Conservation (phyloP, 2,113 vertebrate genomes). For the Struthidea cinerea region DNA sequence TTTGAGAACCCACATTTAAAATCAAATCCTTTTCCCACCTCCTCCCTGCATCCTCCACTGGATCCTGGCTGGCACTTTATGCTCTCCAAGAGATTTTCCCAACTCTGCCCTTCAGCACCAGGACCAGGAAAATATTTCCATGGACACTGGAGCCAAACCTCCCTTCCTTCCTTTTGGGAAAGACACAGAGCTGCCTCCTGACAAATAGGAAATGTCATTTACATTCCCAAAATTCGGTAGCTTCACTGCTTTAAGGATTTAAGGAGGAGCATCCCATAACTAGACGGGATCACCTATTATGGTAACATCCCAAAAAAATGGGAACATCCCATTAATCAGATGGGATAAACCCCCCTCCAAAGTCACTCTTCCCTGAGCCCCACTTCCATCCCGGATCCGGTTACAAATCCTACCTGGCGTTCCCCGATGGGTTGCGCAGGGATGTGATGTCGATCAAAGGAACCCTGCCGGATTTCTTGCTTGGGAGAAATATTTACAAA, state of each 20-base stretch:
- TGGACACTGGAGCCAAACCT: background rate
- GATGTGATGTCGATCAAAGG: background rate
- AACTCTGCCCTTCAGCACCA: fast-evolving
- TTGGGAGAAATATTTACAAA: conserved; percentile 23
- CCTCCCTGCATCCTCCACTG: background rate
- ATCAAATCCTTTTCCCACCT: background rate
- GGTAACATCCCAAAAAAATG: background rate
- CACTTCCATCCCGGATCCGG: fast-evolving
- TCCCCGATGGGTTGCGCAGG: background rate
- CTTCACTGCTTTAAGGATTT: background rate
- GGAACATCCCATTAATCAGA: background rate
- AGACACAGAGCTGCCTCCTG: background rate
- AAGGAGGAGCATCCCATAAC: background rate
- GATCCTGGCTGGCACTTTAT: background rate
- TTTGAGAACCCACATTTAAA: background rate
- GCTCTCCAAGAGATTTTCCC: background rate
- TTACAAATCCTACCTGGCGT: background rate
- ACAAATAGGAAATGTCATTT: background rate
- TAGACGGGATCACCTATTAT: fast-evolving
- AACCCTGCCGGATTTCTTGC: background rate
- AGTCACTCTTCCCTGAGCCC: background rate
- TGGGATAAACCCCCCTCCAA: background rate
- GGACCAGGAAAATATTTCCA: background rate
- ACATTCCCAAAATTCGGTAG: background rate
- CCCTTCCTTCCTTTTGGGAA: background rate